phyloP scores from a whole-genome alignment of 2,888 invertebrate species.

The Tridacna gigas region DNA sequence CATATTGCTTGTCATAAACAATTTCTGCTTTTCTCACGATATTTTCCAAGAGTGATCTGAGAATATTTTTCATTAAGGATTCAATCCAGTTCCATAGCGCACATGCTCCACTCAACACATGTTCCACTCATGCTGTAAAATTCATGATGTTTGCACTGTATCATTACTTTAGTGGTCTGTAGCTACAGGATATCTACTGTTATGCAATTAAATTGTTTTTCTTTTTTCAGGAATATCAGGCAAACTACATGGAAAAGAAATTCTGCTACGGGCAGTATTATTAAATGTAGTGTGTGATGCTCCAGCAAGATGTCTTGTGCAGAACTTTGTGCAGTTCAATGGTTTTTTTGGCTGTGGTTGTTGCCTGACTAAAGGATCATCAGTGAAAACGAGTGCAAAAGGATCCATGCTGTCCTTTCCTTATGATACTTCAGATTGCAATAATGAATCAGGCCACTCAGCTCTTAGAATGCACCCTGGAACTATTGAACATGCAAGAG shows the following conservation, averaged over 20 bases:
- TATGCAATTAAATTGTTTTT: not conserved
- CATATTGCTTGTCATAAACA: too few species aligned
- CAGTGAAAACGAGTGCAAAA: slow-evolving; percentile 51
- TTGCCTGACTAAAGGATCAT: slow-evolving; percentile 46
- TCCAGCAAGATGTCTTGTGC: slow-evolving; percentile 54
- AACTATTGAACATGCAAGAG: slow-evolving; percentile 20
- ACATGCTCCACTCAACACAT: too few species aligned
- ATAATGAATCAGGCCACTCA: slow-evolving; percentile 16
- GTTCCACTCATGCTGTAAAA: too few species aligned
- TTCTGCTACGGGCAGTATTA: slow-evolving; percentile 22
- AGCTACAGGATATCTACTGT: not conserved
- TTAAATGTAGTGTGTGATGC: slow-evolving; percentile 42
- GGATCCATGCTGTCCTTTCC: slow-evolving; percentile 35
- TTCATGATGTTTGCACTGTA: too few species aligned
- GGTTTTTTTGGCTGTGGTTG: slow-evolving; percentile 48
- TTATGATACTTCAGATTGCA: slow-evolving; percentile 4
- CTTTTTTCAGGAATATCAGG: slow-evolving; percentile 30
- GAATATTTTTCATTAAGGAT: too few species aligned
- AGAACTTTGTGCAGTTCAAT: slow-evolving; percentile 59
- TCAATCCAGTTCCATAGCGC: too few species aligned
- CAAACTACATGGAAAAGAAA: slow-evolving; percentile 20
- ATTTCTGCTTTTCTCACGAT: too few species aligned
- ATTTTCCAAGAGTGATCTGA: too few species aligned
- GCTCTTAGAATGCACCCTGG: slow-evolving; percentile 21
- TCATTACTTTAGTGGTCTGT: not conserved